Base-by-base conservation (phyloP, 2,113 vertebrate species). In the Cnemophilus loriae region DNA sequence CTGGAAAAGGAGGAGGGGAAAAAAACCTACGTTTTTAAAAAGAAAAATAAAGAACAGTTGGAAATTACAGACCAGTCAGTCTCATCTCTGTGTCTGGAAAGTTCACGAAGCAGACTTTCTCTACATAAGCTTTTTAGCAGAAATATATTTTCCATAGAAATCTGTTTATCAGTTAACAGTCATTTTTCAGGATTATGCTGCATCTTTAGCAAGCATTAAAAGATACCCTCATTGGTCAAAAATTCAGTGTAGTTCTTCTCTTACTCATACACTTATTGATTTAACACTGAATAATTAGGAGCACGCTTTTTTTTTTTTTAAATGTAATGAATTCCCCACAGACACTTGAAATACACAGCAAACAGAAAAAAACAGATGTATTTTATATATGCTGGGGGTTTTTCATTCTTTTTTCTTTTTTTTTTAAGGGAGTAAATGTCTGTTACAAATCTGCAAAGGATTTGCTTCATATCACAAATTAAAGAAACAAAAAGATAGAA, bases 341-440 rank as follows among this genome's bases (percentile, higher is more conserved):
- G 28, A 56, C 8, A 33, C 8, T 63, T 73, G 39, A 68, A 82
- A 71, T 21, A 75, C 6, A 41, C 6, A 67, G 22, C 9, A 64
- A 77, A 15, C 5, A 47, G 11, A 30, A 35, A 78, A 3, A 6
- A 52, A 15, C 0, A 3, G 3, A 67, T 2, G 5, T 1, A 32
- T 42, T 74, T 79, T 32, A 39, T 19, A 47, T 5, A 41, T 12
- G 13, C 1, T 4, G 3, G 7, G 8, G 3, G 1, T 14, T 46
- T n/a, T n/a, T n/a, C n/a, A n/a, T n/a, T n/a, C n/a, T n/a, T n/a
- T n/a, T n/a, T n/a, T n/a, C n/a, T n/a, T n/a, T n/a, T n/a, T 71
- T 39, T 37, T 74, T 52, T 20, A 7, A 11, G 49, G 21, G 10
- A 64, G 50, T 24, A 33, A 35, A 55, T n/a, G 2, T 0, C 6